Evolutionary conservation across 2,797 vertebrate genomes (phyloP), one percentile per base, ranked within the genome.

Genomic region (Ctenopoma multispine): DNA sequence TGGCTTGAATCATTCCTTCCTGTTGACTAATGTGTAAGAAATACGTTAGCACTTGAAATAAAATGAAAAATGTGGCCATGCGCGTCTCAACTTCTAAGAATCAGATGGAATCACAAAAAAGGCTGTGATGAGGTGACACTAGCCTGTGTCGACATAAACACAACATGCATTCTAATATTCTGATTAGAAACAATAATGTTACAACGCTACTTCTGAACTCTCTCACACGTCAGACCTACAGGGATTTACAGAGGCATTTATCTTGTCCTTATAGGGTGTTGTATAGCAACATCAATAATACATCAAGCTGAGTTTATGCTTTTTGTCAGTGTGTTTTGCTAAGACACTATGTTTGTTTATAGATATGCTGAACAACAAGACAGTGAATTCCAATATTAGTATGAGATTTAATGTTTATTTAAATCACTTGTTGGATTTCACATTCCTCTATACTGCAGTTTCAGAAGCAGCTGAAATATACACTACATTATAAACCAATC

Each of bases 191-290:
- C 7, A 8, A 47, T 75, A 73, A 85, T 81, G 27, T 48, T 56
- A 23, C 9, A n/a, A 70, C 68, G 82, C 90, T 79, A 81, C 69
- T 69, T 7, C 27, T 54, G 57, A 69, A 68, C 40, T 60, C 58
- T 36, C 31, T 23, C 47, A 64, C 47, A 44, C 5, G 0, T 66
- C 43, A 54, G 27, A 63, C 36, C 63, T 63, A 34, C 10, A 44
- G n/a, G 18, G 44, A 54, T 65, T 70, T 27, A 2, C 21, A 41
- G 12, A 14, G 18, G 41, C 38, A 34, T 63, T 41, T 18, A 31
- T 65, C 5, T 15, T 29, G 11, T 47, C 27, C 14, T 20, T n/a
- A 20, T n/a, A 18, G 4, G 24, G 6, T 3, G 47, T 24, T 17
- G n/a, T 20, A n/a, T 31, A 29, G n/a, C 61, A 7, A 54, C 62